These are phyloP conservation scores for Campylomormyrus numenius DNA, from an alignment of 2,113 vertebrate species.

Conservation along the genomic window DNA sequence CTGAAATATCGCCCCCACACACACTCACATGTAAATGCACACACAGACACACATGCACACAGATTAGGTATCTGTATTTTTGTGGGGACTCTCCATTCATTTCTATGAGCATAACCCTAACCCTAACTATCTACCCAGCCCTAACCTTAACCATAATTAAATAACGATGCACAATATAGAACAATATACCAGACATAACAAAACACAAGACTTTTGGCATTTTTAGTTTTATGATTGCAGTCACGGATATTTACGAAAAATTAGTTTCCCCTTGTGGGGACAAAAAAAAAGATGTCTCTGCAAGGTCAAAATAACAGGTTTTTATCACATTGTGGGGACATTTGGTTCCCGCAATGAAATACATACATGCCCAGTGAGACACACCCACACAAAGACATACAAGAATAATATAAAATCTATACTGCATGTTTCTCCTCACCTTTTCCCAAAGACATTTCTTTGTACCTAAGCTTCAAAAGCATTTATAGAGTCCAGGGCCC, in stretches of 20 bases:
- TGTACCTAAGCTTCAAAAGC: not conserved
- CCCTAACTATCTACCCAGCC: not conserved
- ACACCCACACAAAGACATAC: not conserved
- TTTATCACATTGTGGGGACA: not conserved
- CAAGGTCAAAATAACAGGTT: not conserved
- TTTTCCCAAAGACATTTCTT: not conserved
- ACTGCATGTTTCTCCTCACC: not conserved
- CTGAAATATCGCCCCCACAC: not conserved
- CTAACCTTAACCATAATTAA: not conserved
- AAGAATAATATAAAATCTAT: not conserved
- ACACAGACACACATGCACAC: not conserved
- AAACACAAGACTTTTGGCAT: not conserved
- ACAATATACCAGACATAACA: not conserved
- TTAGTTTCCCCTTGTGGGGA: not conserved
- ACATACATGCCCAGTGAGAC: not conserved
- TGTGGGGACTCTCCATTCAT: not conserved
- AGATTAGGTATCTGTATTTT: not conserved
- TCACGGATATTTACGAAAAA: not conserved
- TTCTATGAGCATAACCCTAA: not conserved
- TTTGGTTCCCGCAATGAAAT: not conserved
- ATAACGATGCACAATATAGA: not conserved
- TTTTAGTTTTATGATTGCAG: not conserved
- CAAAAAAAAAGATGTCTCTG: not conserved
- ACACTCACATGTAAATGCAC: not conserved
- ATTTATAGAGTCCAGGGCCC: not conserved